Percentiles rank a stretch among this genome's conserved stretches.
These are phyloP conservation scores for Parotocinclus haroldoi DNA, from an alignment of 2,797 vertebrate genomes.

Conservation along the genomic window DNA sequence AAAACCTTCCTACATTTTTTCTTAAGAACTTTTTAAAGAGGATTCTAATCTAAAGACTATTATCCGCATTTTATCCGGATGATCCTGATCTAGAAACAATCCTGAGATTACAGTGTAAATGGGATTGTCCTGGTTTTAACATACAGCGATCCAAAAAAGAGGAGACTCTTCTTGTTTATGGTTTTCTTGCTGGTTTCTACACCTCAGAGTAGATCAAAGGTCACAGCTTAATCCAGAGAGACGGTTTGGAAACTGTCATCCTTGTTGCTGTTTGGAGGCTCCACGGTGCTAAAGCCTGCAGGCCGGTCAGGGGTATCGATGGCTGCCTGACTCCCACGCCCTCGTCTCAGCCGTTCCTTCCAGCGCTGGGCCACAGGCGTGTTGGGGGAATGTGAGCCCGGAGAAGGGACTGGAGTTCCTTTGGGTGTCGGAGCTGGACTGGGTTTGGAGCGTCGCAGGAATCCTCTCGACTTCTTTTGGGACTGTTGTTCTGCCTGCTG, in stretches of 20 bases:
- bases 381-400: slow-evolving; percentile 8
- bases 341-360: slow-evolving; percentile 63
- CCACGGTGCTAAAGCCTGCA: slow-evolving; percentile 1
- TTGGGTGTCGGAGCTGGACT: slow-evolving; percentile 51
- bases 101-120: too few relatives aligned
- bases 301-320: slow-evolving; percentile 22
- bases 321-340: slow-evolving; percentile 32
- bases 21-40: too few relatives aligned
- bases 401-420: slow-evolving; percentile 2
- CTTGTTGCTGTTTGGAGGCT: slow-evolving; percentile 10
- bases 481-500: slow-evolving; percentile 62
- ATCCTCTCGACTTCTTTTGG: slow-evolving; percentile 62
- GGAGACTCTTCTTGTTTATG: too few relatives aligned
- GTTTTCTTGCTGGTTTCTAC: too few relatives aligned
- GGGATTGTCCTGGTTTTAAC: too few relatives aligned
- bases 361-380: slow-evolving; percentile 51
- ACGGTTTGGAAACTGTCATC: slow-evolving; percentile 61
- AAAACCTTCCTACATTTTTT: too few relatives aligned
- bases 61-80: too few relatives aligned
- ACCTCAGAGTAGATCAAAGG: not conserved
- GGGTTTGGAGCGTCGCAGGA: slow-evolving; percentile 51
- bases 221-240: slow-evolving; percentile 60
- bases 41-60: too few relatives aligned
- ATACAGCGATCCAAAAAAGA: too few relatives aligned
- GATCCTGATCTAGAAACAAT: too few relatives aligned